Evolutionary conservation across 2,888 invertebrate species (phyloP), one percentile per base, ranked within the genome.

Genomic region (Tipula lateralis): DNA sequence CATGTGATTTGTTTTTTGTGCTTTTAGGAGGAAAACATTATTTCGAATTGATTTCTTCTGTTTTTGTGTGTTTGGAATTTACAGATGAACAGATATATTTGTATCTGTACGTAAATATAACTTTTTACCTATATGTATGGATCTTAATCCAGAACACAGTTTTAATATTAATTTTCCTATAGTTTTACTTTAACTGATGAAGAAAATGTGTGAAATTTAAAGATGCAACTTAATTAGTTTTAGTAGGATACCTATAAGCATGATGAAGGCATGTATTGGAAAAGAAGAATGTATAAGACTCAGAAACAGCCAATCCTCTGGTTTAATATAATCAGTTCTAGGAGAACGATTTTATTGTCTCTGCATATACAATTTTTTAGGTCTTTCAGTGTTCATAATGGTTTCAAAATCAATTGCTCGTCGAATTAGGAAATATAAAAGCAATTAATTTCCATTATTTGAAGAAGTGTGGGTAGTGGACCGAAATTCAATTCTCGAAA

Each of bases 331-430:
- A n/a, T n/a, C n/a, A n/a, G n/a, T n/a, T n/a, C n/a, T n/a, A n/a
- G n/a, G n/a, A n/a, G n/a, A n/a, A n/a, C n/a, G n/a, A n/a, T n/a
- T n/a, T n/a, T n/a, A n/a, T n/a, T n/a, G n/a, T n/a, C n/a, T n/a
- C n/a, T n/a, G n/a, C n/a, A 94, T 98, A 81, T 98, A 98, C 88
- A 96, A 96, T 90, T 97, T 98, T 0, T 95, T 96, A 9, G 97
- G 97, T 6, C 91, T 97, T 86, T 95, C 95, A 1, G 95, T 97
- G 0, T 97, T 96, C 89, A 89, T 93, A 94, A 87, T 98, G 98
- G 98, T 96, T 98, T 87, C 93, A 93, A 13, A 94, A 94, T 80
- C 95, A 96, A 44, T 90, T 99, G 84, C 92, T 95, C 84, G 93
- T 94, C 88, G 98, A 99, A 89, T 90, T 98, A 85, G n/a, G n/a